Base-by-base conservation (phyloP, 2,113 vertebrate genomes). In the Hippocampus zosterae region DNA sequence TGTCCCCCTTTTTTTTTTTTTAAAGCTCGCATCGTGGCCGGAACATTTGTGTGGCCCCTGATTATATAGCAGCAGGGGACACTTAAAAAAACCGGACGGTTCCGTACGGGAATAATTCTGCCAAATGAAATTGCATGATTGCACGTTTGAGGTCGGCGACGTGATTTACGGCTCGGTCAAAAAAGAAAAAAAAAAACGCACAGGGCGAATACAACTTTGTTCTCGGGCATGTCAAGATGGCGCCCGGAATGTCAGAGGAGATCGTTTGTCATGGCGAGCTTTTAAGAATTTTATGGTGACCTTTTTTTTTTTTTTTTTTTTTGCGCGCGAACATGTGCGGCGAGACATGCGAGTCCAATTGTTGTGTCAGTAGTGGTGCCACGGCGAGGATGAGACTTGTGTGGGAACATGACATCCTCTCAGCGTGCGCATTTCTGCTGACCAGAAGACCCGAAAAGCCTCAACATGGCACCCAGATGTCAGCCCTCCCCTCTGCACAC, bases 381-480 rank as follows among this genome's bases (percentile, higher is more conserved):
- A 71, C 73, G 75, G 79, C 85, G 64, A 60, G 73, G 77, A 87
- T 81, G 74, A 82, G 77, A 79, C 70, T 76, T 84, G 85, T 78
- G 85, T 77, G 85, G 83, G 87, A 90, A 87, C 81, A 78, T 76
- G 77, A 82, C 76, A 85, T 91, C 78, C 75, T 85, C 82, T 75
- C 81, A 78, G 74, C 78, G 81, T 67, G 78, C 79, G 79, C 75
- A 84, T 87, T 83, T 82, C 71, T 84, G 79, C 75, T 85, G 88
- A 90, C 84, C 75, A 85, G 78, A 86, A 77, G 77, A 75, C 84
- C 80, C 57, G 2, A 77, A 67, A 81, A 84, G 81, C 74, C 72
- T 76, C 76, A 88, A 87, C 89, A 89, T 91, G 90, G 78, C 74
- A 84, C 76, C 85, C 90, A 92, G 88, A 91, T 91, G 90, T 89